Evolutionary conservation across 30 jellyfish, hydroid and myxozoan species (phyloP).

Genomic region (Mastigias papua): DNA sequence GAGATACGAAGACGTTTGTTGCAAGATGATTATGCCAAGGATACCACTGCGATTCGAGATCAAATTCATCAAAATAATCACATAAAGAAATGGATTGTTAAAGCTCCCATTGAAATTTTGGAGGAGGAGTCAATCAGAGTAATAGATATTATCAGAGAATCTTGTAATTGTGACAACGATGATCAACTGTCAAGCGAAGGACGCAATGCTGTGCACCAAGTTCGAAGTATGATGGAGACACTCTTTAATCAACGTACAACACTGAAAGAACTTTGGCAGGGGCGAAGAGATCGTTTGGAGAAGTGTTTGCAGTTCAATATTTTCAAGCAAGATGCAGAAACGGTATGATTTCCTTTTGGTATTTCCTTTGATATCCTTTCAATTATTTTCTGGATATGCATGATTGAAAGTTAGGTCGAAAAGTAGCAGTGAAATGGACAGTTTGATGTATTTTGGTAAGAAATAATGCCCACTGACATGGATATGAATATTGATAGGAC

Average conservation of each 20-base stretch:
- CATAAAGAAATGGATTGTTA: conserved; percentile 94
- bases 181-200: conserved; percentile 86
- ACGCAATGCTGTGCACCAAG: conserved; percentile 81
- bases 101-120: conserved; percentile 95
- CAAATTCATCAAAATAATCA: conserved; percentile 94
- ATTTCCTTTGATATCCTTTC: too few species aligned
- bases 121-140: conserved; percentile 84
- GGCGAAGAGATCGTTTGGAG: conserved; percentile 82
- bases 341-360: conserved; percentile 54
- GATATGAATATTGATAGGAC: too few species aligned
- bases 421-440: too few species aligned
- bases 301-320: conserved; percentile 89
- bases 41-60: conserved; percentile 87
- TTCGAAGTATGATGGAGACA: conserved; percentile 87
- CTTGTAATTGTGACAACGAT: conserved; percentile 78
- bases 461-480: too few species aligned
- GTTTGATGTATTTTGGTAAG: too few species aligned
- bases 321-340: conserved; percentile 94
- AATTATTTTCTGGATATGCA: too few species aligned
- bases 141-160: conserved; percentile 66
- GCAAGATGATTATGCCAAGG: conserved; percentile 89
- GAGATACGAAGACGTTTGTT: conserved; percentile 87
- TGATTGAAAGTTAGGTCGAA: too few species aligned
- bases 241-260: conserved; percentile 77
- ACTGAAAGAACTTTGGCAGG: conserved; percentile 89